Evolutionary conservation across 2,113 vertebrate genomes (phyloP).

Genomic region (Alexandromys fortis): DNA sequence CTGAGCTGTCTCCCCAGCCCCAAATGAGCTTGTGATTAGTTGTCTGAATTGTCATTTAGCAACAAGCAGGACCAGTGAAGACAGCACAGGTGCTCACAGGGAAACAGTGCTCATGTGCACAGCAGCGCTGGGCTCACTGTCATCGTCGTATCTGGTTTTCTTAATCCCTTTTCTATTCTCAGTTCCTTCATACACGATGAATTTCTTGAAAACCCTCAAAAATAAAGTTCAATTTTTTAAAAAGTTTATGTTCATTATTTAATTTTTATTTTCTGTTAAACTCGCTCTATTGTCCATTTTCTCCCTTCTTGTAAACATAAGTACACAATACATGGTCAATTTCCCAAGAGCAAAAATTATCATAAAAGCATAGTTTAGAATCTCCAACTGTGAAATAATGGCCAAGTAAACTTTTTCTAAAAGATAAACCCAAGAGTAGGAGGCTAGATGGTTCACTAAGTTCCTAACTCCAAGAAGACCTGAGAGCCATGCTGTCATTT

Average conservation of each 20-base stretch:
- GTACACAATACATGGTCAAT: not conserved
- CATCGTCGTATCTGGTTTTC: not conserved
- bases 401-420: constrained; percentile 10
- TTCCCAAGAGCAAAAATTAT: not conserved
- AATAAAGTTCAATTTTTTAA: not conserved
- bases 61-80: not conserved
- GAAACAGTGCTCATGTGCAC: not conserved
- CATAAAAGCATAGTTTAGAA: not conserved
- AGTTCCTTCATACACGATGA: not conserved
- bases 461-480: not conserved
- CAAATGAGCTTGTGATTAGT: not conserved
- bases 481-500: not conserved
- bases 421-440: not conserved
- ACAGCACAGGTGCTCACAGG: not conserved
- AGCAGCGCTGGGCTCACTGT: not conserved
- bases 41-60: not conserved
- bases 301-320: not conserved
- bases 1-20: not conserved
- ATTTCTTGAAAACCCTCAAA: not conserved
- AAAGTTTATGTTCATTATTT: not conserved
- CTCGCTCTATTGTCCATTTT: not conserved
- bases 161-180: not conserved
- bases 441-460: constrained; percentile 28
- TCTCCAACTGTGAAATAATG: not conserved
- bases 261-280: constrained; percentile 11